Percentiles rank a stretch among this genome's conserved stretches.
These are phyloP conservation scores for Ophion ellenae DNA, from an alignment of 2,888 invertebrate species.

Conservation along the genomic window DNA sequence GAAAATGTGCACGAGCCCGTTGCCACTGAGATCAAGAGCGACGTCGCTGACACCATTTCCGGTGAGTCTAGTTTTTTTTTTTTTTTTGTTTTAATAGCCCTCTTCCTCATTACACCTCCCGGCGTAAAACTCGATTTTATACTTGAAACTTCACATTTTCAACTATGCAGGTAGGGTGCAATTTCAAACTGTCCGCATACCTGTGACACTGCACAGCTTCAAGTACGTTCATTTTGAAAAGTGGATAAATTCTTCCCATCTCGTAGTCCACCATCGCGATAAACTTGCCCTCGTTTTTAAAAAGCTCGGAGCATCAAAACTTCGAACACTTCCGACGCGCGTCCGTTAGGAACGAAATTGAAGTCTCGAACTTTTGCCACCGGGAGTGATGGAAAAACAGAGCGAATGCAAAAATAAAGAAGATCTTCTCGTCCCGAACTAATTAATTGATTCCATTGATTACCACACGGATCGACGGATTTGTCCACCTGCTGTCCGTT, in stretches of 20 bases:
- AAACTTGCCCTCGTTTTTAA: not conserved
- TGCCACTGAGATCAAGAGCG: conserved; percentile 74
- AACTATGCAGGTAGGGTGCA: not conserved
- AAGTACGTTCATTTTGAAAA: not conserved
- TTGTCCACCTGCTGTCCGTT: conserved; percentile 9
- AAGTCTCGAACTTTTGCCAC: not conserved
- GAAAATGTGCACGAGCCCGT: conserved; percentile 70
- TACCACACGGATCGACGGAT: conserved; percentile 36
- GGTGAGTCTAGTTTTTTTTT: conserved; percentile 70
- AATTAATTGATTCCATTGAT: conserved; percentile 60
- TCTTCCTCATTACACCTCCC: not conserved
- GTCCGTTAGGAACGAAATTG: not conserved
- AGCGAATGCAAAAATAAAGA: conserved; percentile 8
- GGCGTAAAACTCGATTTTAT: not conserved
- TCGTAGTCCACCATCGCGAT: not conserved
- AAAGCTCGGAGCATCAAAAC: not conserved
- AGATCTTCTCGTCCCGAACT: conserved; percentile 15
- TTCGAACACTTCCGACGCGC: not conserved
- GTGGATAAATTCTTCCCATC: not conserved
- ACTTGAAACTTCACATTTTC: not conserved
- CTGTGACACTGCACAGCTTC: not conserved
- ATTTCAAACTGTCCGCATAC: not conserved
- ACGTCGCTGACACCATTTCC: conserved; percentile 75
- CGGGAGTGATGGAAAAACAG: not conserved
- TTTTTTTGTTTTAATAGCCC: not conserved